Percentiles rank a stretch among this genome's conserved stretches.
Conservation (phyloP, 92 coral and sea anemone species). For the Phenganax marumi region DNA sequence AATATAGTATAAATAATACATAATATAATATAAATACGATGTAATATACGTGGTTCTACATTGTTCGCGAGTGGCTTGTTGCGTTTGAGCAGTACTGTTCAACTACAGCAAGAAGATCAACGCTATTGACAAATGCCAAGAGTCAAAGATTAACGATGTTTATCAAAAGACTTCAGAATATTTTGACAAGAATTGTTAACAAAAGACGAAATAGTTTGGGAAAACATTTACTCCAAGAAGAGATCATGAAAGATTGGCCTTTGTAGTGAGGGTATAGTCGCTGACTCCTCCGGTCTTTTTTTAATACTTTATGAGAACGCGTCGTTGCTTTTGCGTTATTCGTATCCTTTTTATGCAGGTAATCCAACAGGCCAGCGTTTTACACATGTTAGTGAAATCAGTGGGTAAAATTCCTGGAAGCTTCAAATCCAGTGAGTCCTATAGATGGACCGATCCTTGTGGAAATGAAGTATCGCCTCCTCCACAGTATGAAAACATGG, state of each 20-base stretch:
- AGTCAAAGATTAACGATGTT: slow-evolving; percentile 17
- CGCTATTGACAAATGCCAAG: not conserved
- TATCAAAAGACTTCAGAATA: not conserved
- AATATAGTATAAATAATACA: too few species aligned
- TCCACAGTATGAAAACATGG: slow-evolving; percentile 74
- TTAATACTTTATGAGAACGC: too few species aligned
- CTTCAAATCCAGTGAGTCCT: slow-evolving; percentile 82
- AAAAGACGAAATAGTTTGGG: slow-evolving; percentile 3
- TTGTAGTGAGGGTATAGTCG: too few species aligned
- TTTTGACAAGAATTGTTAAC: slow-evolving; percentile 17
- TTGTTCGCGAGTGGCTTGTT: too few species aligned
- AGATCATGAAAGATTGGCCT: too few species aligned
- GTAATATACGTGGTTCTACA: too few species aligned
- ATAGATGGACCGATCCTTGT: slow-evolving; percentile 83
- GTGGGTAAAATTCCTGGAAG: slow-evolving; percentile 92
- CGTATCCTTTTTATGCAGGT: slow-evolving; percentile 47
- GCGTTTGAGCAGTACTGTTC: too few species aligned
- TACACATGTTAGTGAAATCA: slow-evolving; percentile 74
- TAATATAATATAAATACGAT: too few species aligned
- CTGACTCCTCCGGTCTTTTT: too few species aligned
- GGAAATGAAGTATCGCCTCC: slow-evolving; percentile 82
- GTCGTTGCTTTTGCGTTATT: not conserved
- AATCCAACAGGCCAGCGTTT: slow-evolving; percentile 66
- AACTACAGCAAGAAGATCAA: too few species aligned
- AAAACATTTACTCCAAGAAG: too few species aligned